These are phyloP conservation scores for Drosophila koepferae DNA, from an alignment of 2,888 invertebrate species.

Conservation along the genomic window DNA sequence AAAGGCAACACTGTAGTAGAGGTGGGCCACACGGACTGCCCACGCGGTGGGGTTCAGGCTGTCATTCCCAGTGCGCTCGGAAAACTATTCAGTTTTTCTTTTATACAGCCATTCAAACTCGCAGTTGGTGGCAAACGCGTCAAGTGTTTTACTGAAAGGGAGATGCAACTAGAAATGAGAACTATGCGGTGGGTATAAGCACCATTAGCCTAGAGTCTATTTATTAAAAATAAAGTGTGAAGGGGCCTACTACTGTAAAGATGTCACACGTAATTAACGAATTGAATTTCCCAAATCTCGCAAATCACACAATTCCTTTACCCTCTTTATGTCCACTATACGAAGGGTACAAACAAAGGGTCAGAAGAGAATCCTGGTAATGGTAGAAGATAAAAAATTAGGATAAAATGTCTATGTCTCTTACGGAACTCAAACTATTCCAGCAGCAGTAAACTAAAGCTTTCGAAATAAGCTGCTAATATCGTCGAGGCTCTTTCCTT, in stretches of 20 bases:
- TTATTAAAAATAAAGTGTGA: not conserved
- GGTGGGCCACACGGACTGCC: slow-evolving; percentile 54
- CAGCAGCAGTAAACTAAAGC: slow-evolving; percentile 26
- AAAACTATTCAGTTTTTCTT: slow-evolving; percentile 39
- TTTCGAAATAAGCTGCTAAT: slow-evolving; percentile 45
- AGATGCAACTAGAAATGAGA: slow-evolving; percentile 18
- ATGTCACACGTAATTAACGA: not conserved
- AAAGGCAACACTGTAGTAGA: slow-evolving; percentile 19
- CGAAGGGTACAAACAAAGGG: slow-evolving; percentile 15
- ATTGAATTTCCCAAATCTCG: not conserved
- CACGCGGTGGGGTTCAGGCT: slow-evolving; percentile 42
- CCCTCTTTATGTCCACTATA: not conserved
- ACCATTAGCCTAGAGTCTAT: slow-evolving; percentile 24
- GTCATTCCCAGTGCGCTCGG: slow-evolving; percentile 33
- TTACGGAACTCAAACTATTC: slow-evolving; percentile 46
- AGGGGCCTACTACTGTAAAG: not conserved
- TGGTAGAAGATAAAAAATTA: slow-evolving; percentile 49
- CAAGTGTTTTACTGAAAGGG: slow-evolving; percentile 30
- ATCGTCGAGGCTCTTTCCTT: slow-evolving; percentile 42
- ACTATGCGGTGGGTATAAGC: slow-evolving; percentile 40
- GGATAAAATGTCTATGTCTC: slow-evolving; percentile 68
- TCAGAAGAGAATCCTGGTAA: slow-evolving; percentile 19
- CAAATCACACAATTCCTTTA: too few species aligned
- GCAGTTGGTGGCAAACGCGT: slow-evolving; percentile 68
- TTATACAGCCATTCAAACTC: slow-evolving; percentile 32